Conservation (phyloP, 2,888 invertebrate genomes). For the Bombyx huttoni region DNA sequence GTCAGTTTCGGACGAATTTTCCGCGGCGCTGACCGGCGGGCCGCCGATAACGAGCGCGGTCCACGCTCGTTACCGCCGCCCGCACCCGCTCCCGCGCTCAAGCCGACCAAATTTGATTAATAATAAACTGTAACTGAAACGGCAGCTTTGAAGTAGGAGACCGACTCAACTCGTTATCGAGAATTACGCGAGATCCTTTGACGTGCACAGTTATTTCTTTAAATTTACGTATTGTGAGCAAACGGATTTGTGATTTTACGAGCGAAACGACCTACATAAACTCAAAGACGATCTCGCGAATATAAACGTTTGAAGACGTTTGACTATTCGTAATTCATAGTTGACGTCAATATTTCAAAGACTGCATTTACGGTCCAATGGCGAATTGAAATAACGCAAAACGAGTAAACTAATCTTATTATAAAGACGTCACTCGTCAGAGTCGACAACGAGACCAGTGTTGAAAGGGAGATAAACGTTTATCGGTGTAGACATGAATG, state of each 20-base stretch:
- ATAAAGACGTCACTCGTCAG: conserved; percentile 12
- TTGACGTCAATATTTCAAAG: background rate
- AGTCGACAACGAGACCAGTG: conserved; percentile 9
- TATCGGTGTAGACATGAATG: conserved; percentile 14
- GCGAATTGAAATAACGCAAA: background rate
- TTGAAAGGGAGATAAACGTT: conserved; percentile 16
- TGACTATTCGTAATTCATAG: background rate
- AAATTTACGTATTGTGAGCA: conserved; percentile 22
- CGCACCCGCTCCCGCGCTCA: conserved; percentile 23
- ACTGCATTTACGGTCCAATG: background rate
- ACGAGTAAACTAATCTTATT: conserved; percentile 1
- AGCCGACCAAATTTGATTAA: conserved; percentile 68
- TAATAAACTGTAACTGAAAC: conserved; percentile 70
- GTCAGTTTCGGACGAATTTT: conserved; percentile 72
- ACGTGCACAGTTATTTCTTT: conserved; percentile 42
- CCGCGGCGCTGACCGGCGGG: conserved; percentile 67
- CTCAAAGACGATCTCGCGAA: background rate
- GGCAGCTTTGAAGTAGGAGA: conserved; percentile 64
- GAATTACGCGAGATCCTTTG: conserved; percentile 68
- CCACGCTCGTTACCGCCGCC: conserved; percentile 45
- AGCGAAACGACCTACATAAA: background rate
- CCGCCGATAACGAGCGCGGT: conserved; percentile 50
- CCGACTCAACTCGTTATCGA: conserved; percentile 63
- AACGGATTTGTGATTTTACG: conserved; percentile 1
- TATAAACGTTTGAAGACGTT: background rate